These are phyloP conservation scores for Nomada flava DNA, from an alignment of 2,888 invertebrate species.

Conservation along the genomic window DNA sequence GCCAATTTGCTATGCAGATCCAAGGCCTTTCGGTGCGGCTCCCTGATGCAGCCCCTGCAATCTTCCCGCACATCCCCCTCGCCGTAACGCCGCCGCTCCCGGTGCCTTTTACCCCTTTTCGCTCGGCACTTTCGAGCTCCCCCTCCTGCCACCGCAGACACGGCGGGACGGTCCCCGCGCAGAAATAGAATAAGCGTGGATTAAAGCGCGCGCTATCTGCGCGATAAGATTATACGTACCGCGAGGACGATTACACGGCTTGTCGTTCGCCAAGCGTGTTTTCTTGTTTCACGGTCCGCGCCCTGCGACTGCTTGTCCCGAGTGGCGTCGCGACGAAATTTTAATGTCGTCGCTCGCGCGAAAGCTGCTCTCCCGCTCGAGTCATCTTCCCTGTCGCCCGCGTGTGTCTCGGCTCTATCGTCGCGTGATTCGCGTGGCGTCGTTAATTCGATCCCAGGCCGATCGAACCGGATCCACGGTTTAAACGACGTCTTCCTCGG, in stretches of 20 bases:
- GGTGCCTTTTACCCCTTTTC: conserved; percentile 10
- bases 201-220: conserved; percentile 68
- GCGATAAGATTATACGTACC: conserved; percentile 68
- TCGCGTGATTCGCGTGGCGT: neutral
- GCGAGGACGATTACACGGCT: conserved; percentile 47
- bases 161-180: conserved; percentile 48
- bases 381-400: neutral
- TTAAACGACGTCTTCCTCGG: conserved; percentile 31
- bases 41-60: conserved; percentile 69
- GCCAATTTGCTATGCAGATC: conserved; percentile 75
- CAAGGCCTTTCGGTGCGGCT: conserved; percentile 69
- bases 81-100: conserved; percentile 4
- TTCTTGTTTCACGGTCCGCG: conserved; percentile 17
- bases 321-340: too few relatives aligned
- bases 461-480: conserved; percentile 43
- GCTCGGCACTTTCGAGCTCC: conserved; percentile 3
- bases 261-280: conserved; percentile 11
- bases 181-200: conserved; percentile 69
- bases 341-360: too few relatives aligned
- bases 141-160: conserved; percentile 17
- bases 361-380: too few relatives aligned
- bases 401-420: neutral
- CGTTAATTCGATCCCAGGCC: conserved; percentile 31
- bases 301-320: too few relatives aligned
- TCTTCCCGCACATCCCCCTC: conserved; percentile 45